These are phyloP conservation scores for Thamnaconus septentrionalis DNA, from an alignment of 2,113 vertebrate species.

Conservation along the genomic window DNA sequence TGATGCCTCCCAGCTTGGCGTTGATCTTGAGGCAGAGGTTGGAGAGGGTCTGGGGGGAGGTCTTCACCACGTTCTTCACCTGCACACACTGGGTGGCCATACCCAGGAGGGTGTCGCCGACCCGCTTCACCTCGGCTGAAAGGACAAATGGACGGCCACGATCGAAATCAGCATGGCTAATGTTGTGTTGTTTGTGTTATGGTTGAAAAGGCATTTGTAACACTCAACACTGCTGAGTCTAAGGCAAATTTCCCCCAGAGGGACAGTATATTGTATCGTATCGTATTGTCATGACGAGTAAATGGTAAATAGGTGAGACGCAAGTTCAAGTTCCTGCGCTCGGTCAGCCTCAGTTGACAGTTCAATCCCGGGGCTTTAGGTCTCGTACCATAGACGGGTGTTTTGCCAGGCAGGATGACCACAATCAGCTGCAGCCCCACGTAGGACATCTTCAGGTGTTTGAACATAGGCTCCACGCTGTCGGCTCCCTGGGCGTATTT, in stretches of 20 bases:
- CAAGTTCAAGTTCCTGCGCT: too few relatives aligned
- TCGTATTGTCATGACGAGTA: too few relatives aligned
- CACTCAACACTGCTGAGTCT: too few relatives aligned
- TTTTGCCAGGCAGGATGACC: constrained; percentile 97
- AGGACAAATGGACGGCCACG: neutral
- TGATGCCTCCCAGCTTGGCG: constrained; percentile 97
- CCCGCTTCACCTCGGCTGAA: constrained; percentile 95
- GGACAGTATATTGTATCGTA: too few relatives aligned
- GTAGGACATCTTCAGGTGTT: constrained; percentile 97
- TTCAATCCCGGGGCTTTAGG: neutral
- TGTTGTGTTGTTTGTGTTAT: too few relatives aligned
- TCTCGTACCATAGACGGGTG: constrained; percentile 91
- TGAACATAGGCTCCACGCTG: constrained; percentile 99
- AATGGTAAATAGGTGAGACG: too few relatives aligned
- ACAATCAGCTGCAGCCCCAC: constrained; percentile 98
- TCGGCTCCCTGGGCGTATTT: constrained; percentile 98
- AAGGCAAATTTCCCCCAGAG: too few relatives aligned
- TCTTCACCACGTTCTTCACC: constrained; percentile 98
- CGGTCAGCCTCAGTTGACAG: too few relatives aligned
- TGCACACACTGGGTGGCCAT: constrained; percentile 99
- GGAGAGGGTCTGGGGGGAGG: constrained; percentile 95
- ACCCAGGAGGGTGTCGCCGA: constrained; percentile 95
- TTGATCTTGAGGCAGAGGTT: constrained; percentile 99
- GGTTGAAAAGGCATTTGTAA: too few relatives aligned
- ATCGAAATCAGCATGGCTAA: too few relatives aligned